phyloP scores from a whole-genome alignment of 2,888 invertebrate genomes.

The Altica lythri region DNA sequence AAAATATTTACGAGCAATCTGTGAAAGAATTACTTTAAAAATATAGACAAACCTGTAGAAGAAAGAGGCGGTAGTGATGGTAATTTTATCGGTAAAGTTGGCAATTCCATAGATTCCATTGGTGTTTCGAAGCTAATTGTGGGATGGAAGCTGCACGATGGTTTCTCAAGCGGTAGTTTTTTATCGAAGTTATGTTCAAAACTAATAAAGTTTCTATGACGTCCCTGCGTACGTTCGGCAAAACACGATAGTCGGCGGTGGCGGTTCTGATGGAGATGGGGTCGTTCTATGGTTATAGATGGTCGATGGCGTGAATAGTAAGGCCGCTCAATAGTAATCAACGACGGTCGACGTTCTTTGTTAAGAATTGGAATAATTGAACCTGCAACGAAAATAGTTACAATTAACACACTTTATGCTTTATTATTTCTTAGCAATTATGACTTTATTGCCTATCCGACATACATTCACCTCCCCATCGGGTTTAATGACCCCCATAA shows the following conservation, averaged over 20 bases:
- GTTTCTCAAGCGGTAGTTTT: conserved; percentile 31
- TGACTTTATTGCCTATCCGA: too few species aligned
- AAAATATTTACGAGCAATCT: too few species aligned
- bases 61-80: conserved; percentile 10
- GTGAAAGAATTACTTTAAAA: too few species aligned
- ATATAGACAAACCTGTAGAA: too few species aligned
- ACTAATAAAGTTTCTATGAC: conserved; percentile 54
- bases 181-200: conserved; percentile 49
- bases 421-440: too few species aligned
- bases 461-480: too few species aligned
- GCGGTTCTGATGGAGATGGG: conserved; percentile 36
- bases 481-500: too few species aligned
- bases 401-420: too few species aligned
- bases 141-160: conserved; percentile 46
- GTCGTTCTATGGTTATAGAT: conserved; percentile 44
- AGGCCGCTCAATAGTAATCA: conserved; percentile 51
- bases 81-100: conserved; percentile 19
- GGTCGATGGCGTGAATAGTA: conserved; percentile 42
- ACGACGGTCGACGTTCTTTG: conserved; percentile 49
- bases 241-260: conserved; percentile 53
- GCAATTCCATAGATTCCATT: conserved; percentile 38
- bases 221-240: conserved; percentile 44
- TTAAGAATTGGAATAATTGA: conserved; percentile 54
- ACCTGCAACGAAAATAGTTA: conserved; percentile 38
- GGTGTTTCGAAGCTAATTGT: conserved; percentile 49